Evolutionary conservation across 2,797 vertebrate species (phyloP).

Genomic region (Heterohyrax brucei): DNA sequence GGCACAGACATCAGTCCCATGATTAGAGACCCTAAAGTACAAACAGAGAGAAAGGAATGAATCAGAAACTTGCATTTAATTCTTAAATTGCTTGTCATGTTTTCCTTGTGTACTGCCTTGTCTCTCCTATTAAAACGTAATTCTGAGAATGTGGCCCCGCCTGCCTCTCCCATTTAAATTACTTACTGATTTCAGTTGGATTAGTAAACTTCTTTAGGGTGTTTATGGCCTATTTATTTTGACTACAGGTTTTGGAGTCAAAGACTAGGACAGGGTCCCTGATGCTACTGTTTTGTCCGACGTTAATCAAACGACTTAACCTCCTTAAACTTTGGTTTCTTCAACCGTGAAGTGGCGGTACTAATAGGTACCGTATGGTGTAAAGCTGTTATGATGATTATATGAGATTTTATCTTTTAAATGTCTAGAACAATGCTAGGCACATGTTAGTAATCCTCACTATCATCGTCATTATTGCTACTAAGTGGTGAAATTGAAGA

Average conservation of each 20-base stretch:
- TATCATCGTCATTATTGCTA: background rate
- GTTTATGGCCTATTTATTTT: background rate
- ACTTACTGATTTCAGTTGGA: background rate
- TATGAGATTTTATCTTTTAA: conserved; percentile 15
- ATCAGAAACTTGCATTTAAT: background rate
- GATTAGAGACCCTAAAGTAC: conserved; percentile 10
- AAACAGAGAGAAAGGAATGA: background rate
- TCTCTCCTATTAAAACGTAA: background rate
- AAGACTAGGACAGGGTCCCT: background rate
- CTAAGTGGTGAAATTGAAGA: background rate
- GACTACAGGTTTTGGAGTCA: background rate
- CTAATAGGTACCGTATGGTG: background rate
- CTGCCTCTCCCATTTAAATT: background rate
- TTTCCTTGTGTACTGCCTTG: background rate
- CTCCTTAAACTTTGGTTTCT: background rate
- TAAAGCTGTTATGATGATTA: conserved; percentile 18
- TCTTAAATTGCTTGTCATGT: conserved; percentile 27
- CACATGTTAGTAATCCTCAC: background rate
- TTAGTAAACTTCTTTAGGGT: background rate
- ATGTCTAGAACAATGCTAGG: conserved; percentile 1
- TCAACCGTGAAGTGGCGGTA: conserved; percentile 27
- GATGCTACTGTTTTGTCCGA: background rate
- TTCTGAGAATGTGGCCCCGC: background rate
- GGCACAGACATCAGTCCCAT: background rate
- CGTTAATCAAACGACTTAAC: background rate